phyloP scores from a whole-genome alignment of 2,888 invertebrate species.

The Desoria tigrina region DNA sequence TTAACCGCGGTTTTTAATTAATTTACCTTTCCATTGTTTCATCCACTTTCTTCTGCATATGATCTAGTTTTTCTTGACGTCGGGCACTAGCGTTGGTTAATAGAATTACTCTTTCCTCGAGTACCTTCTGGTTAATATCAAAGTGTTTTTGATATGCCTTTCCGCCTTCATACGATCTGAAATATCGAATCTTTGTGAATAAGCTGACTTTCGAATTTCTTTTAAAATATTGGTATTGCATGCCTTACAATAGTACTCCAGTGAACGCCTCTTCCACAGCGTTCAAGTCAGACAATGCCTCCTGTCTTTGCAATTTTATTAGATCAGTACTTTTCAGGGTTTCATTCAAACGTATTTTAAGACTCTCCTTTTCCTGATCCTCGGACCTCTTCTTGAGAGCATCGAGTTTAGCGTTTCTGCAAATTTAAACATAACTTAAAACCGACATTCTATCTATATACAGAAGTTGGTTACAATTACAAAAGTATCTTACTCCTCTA shows the following conservation, averaged over 20 bases:
- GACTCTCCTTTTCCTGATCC: not conserved
- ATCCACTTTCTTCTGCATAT: not conserved
- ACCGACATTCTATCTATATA: too few species aligned
- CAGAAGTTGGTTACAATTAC: too few species aligned
- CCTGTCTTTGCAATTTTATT: not conserved
- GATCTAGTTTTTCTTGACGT: not conserved
- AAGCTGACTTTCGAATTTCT: not conserved
- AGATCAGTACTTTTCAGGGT: not conserved
- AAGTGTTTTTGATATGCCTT: constrained; percentile 8
- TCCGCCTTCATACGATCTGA: constrained; percentile 11
- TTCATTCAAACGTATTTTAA: not conserved
- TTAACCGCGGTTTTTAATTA: not conserved
- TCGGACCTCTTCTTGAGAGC: not conserved
- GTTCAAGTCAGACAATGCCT: not conserved
- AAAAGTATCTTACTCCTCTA: too few species aligned
- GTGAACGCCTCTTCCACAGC: constrained; percentile 8
- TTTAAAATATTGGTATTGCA: not conserved
- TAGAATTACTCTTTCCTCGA: not conserved
- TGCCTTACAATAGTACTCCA: constrained; percentile 5
- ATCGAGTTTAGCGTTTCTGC: too few species aligned
- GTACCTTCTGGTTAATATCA: not conserved
- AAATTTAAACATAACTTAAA: too few species aligned
- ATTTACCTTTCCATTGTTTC: constrained; percentile 3
- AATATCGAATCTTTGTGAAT: not conserved
- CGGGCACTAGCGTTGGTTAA: not conserved